Base-by-base conservation (phyloP, 1,140 invertebrate genomes). In the Saxidomus purpurata region DNA sequence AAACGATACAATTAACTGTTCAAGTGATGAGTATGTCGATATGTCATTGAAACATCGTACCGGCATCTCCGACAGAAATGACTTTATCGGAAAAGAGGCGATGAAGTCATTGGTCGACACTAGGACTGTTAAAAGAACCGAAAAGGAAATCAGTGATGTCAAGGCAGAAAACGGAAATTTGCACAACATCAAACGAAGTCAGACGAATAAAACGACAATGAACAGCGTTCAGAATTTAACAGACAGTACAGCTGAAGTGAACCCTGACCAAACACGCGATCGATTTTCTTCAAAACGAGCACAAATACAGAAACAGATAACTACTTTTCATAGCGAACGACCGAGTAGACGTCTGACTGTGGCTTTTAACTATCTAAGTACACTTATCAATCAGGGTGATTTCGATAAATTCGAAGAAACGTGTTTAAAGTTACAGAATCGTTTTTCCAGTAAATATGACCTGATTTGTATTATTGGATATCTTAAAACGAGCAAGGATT, bases 321-420 rank as follows among this genome's bases (percentile, higher is more conserved):
- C 81, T 1, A 4, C 28, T 47, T 79, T 79, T 43, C 85, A 67
- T 0, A 49, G 43, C 6, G 49, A 52, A n/a, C 13, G 47, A 43
- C 80, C 81, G 13, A 80, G 67, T 17, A 88, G 61, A 59, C 76
- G 79, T 25, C 59, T 92, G 13, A 17, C 59, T 6, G 89, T 90
- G 13, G 85, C 91, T 1, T 92, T 92, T 31, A 89, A 92, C 47
- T 90, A 84, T 61, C 59, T 92, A 11, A 92, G 91, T 59, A 92
- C 87, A 6, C 38, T 92, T 6, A 92, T 92, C 3, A 92, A 92
- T 49, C 83, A 90, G 47, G 91, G 91, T 11, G 67, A 89, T 19
- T 90, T 79, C 71, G 52, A 49, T 2, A 79, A 84, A 36, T 92
- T 92, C 47, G 83, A 92, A 77, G 31, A 36, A 13, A 38, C 38